These are phyloP conservation scores for Halichoeres trimaculatus DNA, from an alignment of 2,113 vertebrate genomes.

Conservation along the genomic window DNA sequence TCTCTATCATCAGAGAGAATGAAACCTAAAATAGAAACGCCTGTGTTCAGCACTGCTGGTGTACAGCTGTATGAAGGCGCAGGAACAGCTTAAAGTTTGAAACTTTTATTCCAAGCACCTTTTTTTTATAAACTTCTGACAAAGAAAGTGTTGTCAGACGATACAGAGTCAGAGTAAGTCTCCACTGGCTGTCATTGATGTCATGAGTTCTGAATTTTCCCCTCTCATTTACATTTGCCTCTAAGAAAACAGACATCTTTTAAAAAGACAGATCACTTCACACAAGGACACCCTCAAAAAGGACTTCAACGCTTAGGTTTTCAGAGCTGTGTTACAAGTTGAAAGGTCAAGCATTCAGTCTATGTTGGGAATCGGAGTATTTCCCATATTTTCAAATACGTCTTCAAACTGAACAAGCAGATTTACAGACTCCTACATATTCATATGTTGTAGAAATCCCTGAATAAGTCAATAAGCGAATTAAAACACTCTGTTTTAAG, in stretches of 20 bases:
- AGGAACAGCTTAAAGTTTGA: conserved; percentile 4
- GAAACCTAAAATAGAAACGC: conserved; percentile 16
- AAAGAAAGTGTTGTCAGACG: neutral
- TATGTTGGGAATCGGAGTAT: too few species aligned
- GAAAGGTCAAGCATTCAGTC: too few species aligned
- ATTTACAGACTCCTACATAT: too few species aligned
- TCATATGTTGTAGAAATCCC: too few species aligned
- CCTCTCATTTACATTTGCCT: conserved; percentile 21
- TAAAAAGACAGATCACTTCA: neutral
- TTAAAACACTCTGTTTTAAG: too few species aligned
- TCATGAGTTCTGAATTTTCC: conserved; percentile 38
- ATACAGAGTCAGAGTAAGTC: conserved; percentile 4
- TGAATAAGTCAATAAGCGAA: too few species aligned
- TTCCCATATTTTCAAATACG: too few species aligned
- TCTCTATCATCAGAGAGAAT: conserved; percentile 29
- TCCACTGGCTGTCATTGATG: conserved; percentile 36
- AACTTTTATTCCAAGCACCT: conserved; percentile 24
- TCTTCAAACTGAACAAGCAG: too few species aligned
- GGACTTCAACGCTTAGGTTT: too few species aligned
- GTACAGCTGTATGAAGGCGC: neutral
- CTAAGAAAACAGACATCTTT: conserved; percentile 1
- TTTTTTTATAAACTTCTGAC: neutral
- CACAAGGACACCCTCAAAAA: too few species aligned
- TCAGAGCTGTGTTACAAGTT: too few species aligned
- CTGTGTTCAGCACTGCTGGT: conserved; percentile 13